Evolutionary conservation across 2,888 invertebrate genomes (phyloP).

Genomic region (Ischnura elegans): DNA sequence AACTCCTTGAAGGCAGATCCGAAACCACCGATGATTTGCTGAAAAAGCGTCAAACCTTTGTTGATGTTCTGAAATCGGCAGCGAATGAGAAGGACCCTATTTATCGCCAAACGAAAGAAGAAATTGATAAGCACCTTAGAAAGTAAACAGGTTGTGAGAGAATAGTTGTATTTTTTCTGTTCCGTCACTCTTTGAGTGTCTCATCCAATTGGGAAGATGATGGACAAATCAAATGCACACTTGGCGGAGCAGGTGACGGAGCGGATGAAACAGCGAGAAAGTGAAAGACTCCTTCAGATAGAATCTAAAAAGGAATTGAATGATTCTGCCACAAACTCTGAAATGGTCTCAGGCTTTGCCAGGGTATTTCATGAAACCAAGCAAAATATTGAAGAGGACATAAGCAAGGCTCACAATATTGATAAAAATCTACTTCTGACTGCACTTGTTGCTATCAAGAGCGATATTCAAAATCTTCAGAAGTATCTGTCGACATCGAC

Average conservation of each 20-base stretch:
- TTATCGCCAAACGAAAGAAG: conserved; percentile 79
- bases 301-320: conserved; percentile 69
- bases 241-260: conserved; percentile 46
- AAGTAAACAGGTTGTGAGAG: conserved; percentile 25
- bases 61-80: conserved; percentile 79
- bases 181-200: background rate
- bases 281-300: conserved; percentile 69
- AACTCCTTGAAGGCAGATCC: conserved; percentile 73
- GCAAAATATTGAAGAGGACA: conserved; percentile 81
- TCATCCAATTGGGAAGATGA: conserved; percentile 56
- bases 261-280: conserved; percentile 62
- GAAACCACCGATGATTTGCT: conserved; percentile 73
- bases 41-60: conserved; percentile 75
- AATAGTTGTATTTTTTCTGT: background rate
- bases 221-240: conserved; percentile 63
- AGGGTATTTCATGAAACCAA: conserved; percentile 71
- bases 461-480: conserved; percentile 87
- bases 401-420: conserved; percentile 73
- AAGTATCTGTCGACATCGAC: conserved; percentile 89
- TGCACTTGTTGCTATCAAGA: conserved; percentile 85
- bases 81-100: conserved; percentile 78
- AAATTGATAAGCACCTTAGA: conserved; percentile 72
- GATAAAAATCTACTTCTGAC: conserved; percentile 80
- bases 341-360: conserved; percentile 70
- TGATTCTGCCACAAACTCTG: conserved; percentile 69